These are phyloP conservation scores for Chrysaora quinquecirrha DNA, from an alignment of 30 jellyfish, hydroid and myxozoan genomes.

Conservation along the genomic window DNA sequence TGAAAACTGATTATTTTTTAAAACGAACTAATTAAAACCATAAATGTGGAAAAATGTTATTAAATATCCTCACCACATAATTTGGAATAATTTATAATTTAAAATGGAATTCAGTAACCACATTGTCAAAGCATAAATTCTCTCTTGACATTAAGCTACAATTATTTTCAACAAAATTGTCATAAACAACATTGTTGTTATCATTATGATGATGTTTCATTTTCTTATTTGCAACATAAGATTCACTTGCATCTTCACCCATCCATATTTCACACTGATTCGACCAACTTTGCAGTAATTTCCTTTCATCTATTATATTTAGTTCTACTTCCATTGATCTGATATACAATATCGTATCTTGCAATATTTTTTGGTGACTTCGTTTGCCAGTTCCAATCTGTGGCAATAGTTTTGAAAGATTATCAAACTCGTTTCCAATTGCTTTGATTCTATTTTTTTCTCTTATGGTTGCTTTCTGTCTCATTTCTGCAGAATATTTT, in stretches of 20 bases:
- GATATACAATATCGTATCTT: conserved; percentile 75
- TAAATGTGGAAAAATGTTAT: neutral
- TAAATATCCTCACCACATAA: neutral
- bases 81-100: neutral
- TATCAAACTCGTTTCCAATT: conserved; percentile 43
- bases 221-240: neutral
- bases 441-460: conserved; percentile 63
- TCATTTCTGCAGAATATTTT: conserved; percentile 72
- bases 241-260: neutral
- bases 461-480: conserved; percentile 73
- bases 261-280: neutral
- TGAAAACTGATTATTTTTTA: too few relatives aligned
- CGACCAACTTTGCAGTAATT: conserved; percentile 16
- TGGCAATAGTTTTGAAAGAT: conserved; percentile 39
- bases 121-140: conserved; percentile 43
- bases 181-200: neutral
- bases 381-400: conserved; percentile 10
- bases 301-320: conserved; percentile 31
- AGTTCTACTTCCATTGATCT: conserved; percentile 67
- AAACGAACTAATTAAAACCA: too few relatives aligned
- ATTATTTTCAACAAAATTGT: neutral
- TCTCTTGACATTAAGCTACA: neutral
- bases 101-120: conserved; percentile 42
- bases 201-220: neutral
- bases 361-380: conserved; percentile 69